phyloP scores from a whole-genome alignment of 2,113 vertebrate genomes.

The Tragelaphus strepsiceros region DNA sequence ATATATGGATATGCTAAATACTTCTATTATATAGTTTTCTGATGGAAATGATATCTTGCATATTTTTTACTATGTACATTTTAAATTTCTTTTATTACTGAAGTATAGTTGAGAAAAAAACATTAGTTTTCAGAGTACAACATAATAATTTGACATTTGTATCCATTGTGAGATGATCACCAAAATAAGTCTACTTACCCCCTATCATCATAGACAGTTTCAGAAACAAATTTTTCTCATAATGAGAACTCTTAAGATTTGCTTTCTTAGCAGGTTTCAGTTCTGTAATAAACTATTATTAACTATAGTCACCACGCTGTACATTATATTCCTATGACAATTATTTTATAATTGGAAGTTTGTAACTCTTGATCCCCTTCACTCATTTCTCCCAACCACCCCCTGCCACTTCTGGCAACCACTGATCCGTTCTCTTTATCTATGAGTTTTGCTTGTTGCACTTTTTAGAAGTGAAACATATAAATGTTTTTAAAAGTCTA shows the following conservation, averaged over 20 bases:
- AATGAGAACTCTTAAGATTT: background rate
- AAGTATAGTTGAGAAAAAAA: background rate
- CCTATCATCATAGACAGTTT: background rate
- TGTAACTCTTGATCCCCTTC: background rate
- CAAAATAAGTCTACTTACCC: background rate
- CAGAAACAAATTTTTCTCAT: background rate
- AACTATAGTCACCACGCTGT: background rate
- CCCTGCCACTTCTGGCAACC: background rate
- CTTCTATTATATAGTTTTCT: background rate
- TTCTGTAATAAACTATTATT: background rate
- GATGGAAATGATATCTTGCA: background rate
- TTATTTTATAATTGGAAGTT: background rate
- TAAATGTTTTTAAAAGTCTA: background rate
- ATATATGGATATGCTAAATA: background rate
- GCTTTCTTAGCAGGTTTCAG: background rate
- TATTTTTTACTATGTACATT: background rate
- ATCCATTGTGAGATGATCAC: background rate
- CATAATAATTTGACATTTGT: background rate
- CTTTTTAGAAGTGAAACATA: background rate
- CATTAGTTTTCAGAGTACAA: background rate
- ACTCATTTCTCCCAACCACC: background rate
- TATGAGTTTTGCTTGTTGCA: background rate
- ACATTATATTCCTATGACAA: background rate
- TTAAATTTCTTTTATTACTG: background rate
- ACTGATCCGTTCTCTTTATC: background rate